phyloP scores from a whole-genome alignment of 1,140 invertebrate genomes.

The Drosophila asahinai region DNA sequence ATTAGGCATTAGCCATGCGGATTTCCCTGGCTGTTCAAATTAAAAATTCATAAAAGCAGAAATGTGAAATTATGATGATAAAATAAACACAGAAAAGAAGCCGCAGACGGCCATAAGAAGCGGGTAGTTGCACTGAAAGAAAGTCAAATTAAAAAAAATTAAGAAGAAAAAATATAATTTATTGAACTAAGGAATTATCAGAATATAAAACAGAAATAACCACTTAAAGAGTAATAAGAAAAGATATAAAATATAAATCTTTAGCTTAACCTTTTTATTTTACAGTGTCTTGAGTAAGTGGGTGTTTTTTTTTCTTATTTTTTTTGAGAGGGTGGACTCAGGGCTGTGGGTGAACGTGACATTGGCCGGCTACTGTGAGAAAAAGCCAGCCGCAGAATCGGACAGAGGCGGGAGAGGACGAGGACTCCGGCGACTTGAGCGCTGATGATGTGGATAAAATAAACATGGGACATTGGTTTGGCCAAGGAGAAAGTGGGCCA shows the following conservation, averaged over 20 bases:
- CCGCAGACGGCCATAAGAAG: slow-evolving; percentile 30
- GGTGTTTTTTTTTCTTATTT: slow-evolving; percentile 6
- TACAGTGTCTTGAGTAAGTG: background rate
- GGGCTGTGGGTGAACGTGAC: slow-evolving; percentile 37
- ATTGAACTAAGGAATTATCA: too few species aligned
- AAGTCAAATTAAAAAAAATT: background rate
- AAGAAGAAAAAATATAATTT: too few species aligned
- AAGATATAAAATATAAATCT: too few species aligned
- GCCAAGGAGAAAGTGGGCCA: slow-evolving; percentile 4
- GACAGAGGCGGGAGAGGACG: slow-evolving; percentile 3
- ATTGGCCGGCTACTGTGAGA: slow-evolving; percentile 51
- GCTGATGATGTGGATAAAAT: slow-evolving; percentile 84
- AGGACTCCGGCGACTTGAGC: slow-evolving; percentile 44
- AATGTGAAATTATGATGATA: slow-evolving; percentile 83
- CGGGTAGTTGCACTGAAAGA: background rate
- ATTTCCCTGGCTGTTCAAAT: slow-evolving; percentile 64
- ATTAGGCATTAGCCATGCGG: slow-evolving; percentile 24
- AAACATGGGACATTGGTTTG: slow-evolving; percentile 80
- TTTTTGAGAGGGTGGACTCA: background rate
- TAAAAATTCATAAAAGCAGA: slow-evolving; percentile 84
- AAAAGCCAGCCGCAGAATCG: slow-evolving; percentile 39
- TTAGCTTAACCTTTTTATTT: too few species aligned
- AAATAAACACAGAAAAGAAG: slow-evolving; percentile 77
- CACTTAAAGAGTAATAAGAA: too few species aligned
- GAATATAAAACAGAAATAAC: too few species aligned